Conservation (phyloP, 2,888 invertebrate species). For the Eupithecia inturbata region DNA sequence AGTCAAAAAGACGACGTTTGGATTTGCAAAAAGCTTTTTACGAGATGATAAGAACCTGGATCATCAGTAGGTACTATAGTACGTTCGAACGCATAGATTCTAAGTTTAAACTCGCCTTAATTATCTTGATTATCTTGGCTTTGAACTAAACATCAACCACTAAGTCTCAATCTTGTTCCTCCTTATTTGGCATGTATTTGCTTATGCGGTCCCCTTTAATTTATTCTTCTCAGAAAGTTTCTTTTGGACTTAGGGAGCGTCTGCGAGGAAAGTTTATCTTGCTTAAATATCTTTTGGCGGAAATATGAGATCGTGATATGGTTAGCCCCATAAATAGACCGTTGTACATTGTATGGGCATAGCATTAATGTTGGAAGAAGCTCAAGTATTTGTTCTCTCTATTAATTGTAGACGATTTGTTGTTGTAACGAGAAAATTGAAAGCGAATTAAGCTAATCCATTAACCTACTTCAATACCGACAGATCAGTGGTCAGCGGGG, state of each 20-base stretch:
- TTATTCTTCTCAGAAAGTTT: constrained; percentile 57
- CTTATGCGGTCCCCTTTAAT: constrained; percentile 56
- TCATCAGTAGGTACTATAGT: too few relatives aligned
- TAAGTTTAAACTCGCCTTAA: constrained; percentile 43
- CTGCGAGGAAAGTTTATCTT: constrained; percentile 57
- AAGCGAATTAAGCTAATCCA: constrained; percentile 43
- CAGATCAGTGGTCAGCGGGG: constrained; percentile 62
- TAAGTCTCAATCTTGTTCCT: constrained; percentile 50
- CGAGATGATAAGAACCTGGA: neutral
- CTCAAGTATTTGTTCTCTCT: neutral
- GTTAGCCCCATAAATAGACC: constrained; percentile 48
- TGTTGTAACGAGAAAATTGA: constrained; percentile 2
- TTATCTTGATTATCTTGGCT: constrained; percentile 48
- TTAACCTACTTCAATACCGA: constrained; percentile 54
- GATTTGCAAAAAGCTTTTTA: neutral
- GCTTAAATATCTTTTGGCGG: constrained; percentile 54
- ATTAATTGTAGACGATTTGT: neutral
- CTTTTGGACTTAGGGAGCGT: constrained; percentile 49
- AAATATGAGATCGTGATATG: constrained; percentile 49
- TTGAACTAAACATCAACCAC: constrained; percentile 14
- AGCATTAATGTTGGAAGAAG: neutral
- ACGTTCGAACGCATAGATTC: neutral
- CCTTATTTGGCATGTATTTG: constrained; percentile 59
- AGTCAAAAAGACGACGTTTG: constrained; percentile 1
- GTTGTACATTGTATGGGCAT: constrained; percentile 37